These are phyloP conservation scores for Clepsis dumicolana DNA, from an alignment of 2,888 invertebrate species.

Conservation along the genomic window DNA sequence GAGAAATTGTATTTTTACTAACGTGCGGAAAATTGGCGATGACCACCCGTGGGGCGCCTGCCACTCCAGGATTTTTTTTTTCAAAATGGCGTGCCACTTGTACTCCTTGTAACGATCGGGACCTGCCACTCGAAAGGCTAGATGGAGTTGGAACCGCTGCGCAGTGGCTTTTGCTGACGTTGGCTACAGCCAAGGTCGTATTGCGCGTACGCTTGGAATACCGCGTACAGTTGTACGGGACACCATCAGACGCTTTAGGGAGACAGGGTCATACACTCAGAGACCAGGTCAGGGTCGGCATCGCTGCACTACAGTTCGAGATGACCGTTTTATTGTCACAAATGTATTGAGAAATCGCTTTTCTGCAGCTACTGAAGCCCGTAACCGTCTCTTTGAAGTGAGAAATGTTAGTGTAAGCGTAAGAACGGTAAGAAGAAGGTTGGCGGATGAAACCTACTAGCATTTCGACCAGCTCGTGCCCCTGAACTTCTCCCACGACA, in stretches of 20 bases:
- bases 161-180: not conserved
- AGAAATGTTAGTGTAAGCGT: not conserved
- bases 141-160: not conserved
- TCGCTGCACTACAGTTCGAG: not conserved
- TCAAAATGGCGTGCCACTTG: too few species aligned
- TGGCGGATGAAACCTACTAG: not conserved
- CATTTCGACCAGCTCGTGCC: not conserved
- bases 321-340: not conserved
- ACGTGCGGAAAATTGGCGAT: too few species aligned
- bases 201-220: not conserved
- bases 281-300: not conserved
- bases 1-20: too few species aligned
- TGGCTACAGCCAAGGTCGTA: not conserved
- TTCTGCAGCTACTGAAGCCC: not conserved
- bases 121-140: too few species aligned
- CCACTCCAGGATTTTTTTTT: too few species aligned
- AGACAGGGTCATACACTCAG: not conserved
- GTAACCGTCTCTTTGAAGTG: not conserved
- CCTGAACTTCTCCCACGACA: not conserved
- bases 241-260: not conserved
- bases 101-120: too few species aligned
- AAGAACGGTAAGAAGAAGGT: not conserved
- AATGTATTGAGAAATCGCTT: not conserved
- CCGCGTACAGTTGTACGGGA: too few species aligned
- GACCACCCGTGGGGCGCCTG: too few species aligned